phyloP scores from a whole-genome alignment of 2,113 vertebrate genomes.

The Catharus minimus region DNA sequence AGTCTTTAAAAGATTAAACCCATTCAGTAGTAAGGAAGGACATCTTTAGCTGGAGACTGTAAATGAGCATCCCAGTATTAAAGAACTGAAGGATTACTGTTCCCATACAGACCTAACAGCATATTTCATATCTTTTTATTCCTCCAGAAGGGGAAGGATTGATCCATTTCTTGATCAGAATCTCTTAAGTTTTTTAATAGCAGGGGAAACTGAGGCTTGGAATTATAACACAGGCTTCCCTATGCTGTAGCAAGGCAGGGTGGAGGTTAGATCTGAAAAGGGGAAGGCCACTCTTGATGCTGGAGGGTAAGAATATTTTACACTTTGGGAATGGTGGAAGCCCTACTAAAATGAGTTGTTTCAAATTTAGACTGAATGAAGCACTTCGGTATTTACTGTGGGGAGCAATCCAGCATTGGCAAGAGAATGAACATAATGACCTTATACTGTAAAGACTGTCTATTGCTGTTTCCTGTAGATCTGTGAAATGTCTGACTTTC shows the following conservation, averaged over 20 bases:
- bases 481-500: slow-evolving; percentile 30
- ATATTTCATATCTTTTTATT: not conserved
- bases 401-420: slow-evolving; percentile 18
- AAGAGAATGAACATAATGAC: slow-evolving; percentile 11
- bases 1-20: not conserved
- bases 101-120: not conserved
- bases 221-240: not conserved
- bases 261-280: not conserved
- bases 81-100: not conserved
- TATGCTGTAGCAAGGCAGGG: not conserved
- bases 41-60: not conserved
- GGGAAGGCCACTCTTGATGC: not conserved
- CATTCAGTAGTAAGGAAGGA: not conserved
- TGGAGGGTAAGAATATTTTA: not conserved
- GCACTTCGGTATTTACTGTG: not conserved
- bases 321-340: not conserved
- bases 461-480: slow-evolving; percentile 29
- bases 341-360: not conserved
- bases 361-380: slow-evolving; percentile 19
- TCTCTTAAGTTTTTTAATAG: not conserved
- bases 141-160: not conserved
- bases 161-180: not conserved
- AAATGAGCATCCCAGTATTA: not conserved
- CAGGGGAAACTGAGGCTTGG: not conserved
- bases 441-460: slow-evolving; percentile 30